These are phyloP conservation scores for Drosophila percnosoma DNA, from an alignment of 2,888 invertebrate genomes.

Conservation along the genomic window DNA sequence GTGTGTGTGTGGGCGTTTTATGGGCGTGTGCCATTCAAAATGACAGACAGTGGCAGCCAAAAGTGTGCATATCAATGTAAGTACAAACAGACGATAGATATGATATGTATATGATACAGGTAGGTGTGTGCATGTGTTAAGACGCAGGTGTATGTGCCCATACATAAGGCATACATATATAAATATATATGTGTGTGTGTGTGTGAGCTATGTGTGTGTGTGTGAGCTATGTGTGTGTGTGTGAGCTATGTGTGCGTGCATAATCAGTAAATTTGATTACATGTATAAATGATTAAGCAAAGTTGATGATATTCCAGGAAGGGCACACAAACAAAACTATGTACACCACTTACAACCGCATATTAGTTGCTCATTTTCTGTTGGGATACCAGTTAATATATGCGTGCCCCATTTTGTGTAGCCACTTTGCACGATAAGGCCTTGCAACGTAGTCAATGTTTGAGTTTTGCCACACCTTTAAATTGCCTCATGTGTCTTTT, in stretches of 20 bases:
- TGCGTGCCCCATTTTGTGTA: neutral
- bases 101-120: conserved; percentile 8
- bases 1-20: conserved; percentile 23
- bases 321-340: conserved; percentile 1
- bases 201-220: conserved; percentile 16
- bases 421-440: neutral
- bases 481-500: neutral
- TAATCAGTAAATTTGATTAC: conserved; percentile 74
- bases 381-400: conserved; percentile 9
- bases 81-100: conserved; percentile 27
- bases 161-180: neutral
- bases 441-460: neutral
- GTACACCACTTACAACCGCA: neutral
- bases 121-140: neutral
- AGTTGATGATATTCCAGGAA: conserved; percentile 51
- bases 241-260: conserved; percentile 31
- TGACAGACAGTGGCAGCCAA: conserved; percentile 30
- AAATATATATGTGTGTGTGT: neutral
- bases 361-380: conserved; percentile 1
- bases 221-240: accelerated
- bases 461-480: neutral
- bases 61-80: conserved; percentile 42
- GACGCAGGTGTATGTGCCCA: neutral
- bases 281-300: conserved; percentile 68
- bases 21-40: conserved; percentile 41